Percentiles rank a stretch among this genome's conserved stretches.
Evolutionary conservation across 35 echinoderm and acorn worm genomes (phyloP).

Genomic region (Apostichopus parvimensis): DNA sequence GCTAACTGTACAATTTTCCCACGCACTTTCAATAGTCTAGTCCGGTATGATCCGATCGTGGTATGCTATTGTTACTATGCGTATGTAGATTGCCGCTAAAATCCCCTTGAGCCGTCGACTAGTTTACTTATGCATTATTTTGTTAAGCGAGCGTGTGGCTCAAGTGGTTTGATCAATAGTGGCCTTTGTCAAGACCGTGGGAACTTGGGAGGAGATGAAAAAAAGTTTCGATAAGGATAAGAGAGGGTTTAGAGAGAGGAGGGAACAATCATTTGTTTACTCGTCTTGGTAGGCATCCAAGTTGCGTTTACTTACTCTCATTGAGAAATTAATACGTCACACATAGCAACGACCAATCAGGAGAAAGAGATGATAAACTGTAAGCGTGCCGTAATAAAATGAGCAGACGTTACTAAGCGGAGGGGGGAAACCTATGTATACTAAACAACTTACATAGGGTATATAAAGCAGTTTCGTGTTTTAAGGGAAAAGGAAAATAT

Average conservation of each 20-base stretch:
- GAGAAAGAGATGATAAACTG: too few species aligned
- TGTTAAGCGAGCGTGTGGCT: background rate
- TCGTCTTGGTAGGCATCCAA: background rate
- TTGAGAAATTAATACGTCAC: background rate
- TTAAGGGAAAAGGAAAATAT: too few species aligned
- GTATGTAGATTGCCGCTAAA: constrained; percentile 16
- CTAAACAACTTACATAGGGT: too few species aligned
- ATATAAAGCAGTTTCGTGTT: too few species aligned
- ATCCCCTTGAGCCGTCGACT: background rate
- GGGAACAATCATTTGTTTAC: constrained; percentile 3
- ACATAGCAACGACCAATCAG: background rate
- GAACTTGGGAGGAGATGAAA: background rate
- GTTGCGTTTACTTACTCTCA: background rate
- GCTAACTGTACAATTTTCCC: background rate
- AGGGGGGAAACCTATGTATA: too few species aligned
- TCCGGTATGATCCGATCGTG: background rate
- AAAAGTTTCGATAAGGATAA: background rate
- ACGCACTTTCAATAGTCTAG: background rate
- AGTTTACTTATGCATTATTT: background rate
- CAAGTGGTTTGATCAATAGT: background rate
- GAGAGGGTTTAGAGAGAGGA: background rate
- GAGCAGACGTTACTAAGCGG: too few species aligned
- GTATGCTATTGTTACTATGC: background rate
- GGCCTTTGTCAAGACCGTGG: background rate
- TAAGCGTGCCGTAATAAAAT: too few species aligned